phyloP scores from a whole-genome alignment of 2,113 vertebrate genomes.

The Channa argus region DNA sequence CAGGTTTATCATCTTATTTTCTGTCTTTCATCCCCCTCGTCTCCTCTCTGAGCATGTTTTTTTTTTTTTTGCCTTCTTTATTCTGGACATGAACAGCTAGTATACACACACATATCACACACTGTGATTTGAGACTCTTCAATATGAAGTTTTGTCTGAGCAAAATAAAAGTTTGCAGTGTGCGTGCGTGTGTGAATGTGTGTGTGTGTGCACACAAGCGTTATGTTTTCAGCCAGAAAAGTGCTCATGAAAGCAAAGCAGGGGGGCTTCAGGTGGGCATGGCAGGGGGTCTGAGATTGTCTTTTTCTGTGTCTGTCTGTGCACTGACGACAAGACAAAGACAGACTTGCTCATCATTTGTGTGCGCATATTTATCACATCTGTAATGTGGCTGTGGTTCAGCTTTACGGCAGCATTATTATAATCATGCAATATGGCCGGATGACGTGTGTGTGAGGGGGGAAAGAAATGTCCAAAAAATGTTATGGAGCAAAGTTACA shows the following conservation, averaged over 20 bases:
- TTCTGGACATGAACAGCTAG: not conserved
- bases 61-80: too few species aligned
- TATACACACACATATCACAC: not conserved
- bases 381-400: not conserved
- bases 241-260: not conserved
- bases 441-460: too few species aligned
- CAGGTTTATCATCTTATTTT: too few species aligned
- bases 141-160: constrained; percentile 14
- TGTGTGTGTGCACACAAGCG: not conserved
- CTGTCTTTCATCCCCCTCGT: too few species aligned
- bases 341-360: not conserved
- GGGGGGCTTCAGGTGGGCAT: not conserved
- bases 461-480: too few species aligned
- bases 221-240: not conserved
- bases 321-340: not conserved
- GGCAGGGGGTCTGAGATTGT: not conserved
- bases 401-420: not conserved
- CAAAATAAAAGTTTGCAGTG: not conserved
- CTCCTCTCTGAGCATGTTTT: too few species aligned
- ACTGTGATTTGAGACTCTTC: constrained; percentile 7
- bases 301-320: not conserved
- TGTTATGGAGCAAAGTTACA: too few species aligned
- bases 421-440: too few species aligned
- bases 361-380: too few species aligned
- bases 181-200: not conserved